Base-by-base conservation (phyloP, 2,888 invertebrate species). In the Athalia circularis region DNA sequence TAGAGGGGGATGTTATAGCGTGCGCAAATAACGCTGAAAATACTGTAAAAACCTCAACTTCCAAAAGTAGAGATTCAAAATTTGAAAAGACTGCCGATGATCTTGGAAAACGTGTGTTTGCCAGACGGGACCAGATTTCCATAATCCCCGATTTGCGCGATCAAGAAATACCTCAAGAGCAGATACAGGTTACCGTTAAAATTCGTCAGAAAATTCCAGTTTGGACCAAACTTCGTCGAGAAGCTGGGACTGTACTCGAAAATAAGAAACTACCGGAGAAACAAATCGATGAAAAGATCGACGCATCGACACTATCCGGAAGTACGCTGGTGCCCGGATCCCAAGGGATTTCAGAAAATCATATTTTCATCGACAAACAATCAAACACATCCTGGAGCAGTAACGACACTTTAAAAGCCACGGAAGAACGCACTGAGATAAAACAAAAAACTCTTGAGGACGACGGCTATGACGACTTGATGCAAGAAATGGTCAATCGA, bases 401-500 rank as follows among this genome's bases (percentile, higher is more conserved):
- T 15, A 43, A 43, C 59, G 15, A 47, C 45, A 13, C 4, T 45
- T 72, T 59, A 47, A 15, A 72, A 45, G 54, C 13, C 3, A 45
- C 45, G 13, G 70, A 70, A 57, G 54, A 13, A 9, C 57, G 59
- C 8, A 72, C 59, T 29, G 13, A 45, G 9, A 8, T 13, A 8
- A 59, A 48, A 2, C 15, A 75, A 62, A 0, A 47, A 11, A 50
- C 50, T 11, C 5, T 5, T 11, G 72, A 72, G 47, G 72, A 72
- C 45, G 59, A 45, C 11, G 62, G 11, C n/a, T 50, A 52, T 52
- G 62, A 75, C 13, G 50, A 75, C 7, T 47, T 75, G 64, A 75
- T 61, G 50, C 62, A 50, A 29, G 62, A 75, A 62, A 62, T 75
- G 61, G 75, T 75, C 9, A 57, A 72, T 48, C 59, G 59, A 6